phyloP scores from a whole-genome alignment of 1,140 invertebrate species.

The Drosophila watanabei region DNA sequence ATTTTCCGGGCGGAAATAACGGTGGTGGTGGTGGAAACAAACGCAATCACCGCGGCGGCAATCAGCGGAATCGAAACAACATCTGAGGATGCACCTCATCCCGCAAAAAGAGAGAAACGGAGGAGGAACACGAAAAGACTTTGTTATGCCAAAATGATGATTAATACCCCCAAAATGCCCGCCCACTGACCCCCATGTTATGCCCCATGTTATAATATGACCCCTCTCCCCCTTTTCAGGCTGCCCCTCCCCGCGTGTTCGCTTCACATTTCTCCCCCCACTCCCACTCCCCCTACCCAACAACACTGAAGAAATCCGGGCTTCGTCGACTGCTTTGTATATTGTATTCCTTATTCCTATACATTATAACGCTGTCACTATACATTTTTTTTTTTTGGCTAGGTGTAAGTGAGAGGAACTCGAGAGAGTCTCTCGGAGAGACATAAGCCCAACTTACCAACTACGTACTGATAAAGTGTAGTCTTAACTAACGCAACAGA shows the following conservation, averaged over 20 bases:
- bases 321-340: constrained; percentile 67
- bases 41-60: constrained; percentile 40
- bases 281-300: neutral
- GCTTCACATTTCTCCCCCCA: neutral
- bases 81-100: constrained; percentile 15
- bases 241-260: neutral
- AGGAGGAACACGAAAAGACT: constrained; percentile 28
- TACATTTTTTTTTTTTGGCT: constrained; percentile 10
- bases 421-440: too few species aligned
- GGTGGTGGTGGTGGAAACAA: constrained; percentile 49
- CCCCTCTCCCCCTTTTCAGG: neutral
- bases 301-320: constrained; percentile 22
- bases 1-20: constrained; percentile 53
- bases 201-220: constrained; percentile 14
- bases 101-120: neutral
- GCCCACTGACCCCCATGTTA: constrained; percentile 17
- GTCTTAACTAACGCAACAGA: constrained; percentile 8
- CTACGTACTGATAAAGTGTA: constrained; percentile 43
- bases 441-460: constrained; percentile 12
- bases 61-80: constrained; percentile 47
- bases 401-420: constrained; percentile 31
- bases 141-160: constrained; percentile 46
- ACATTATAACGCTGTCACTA: constrained; percentile 18
- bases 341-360: constrained; percentile 46
- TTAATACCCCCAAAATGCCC: neutral